Evolutionary conservation across 1,140 invertebrate genomes (phyloP).

Genomic region (Drosophila kanapiae): DNA sequence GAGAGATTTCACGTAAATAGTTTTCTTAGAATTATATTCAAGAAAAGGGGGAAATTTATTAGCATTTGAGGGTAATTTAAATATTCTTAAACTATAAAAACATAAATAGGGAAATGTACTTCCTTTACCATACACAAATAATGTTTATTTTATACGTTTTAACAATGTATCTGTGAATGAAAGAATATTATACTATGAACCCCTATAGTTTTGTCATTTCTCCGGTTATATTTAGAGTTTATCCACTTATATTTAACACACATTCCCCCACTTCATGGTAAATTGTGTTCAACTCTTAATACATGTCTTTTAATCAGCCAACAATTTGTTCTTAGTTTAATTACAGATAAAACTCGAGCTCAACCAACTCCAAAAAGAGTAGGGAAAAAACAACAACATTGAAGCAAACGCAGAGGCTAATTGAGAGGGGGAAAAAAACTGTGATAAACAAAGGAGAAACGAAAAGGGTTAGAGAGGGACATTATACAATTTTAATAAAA

Average conservation of each 20-base stretch:
- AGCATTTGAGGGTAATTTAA: no score
- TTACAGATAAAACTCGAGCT: conserved; percentile 55
- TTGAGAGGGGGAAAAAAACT: conserved; percentile 69
- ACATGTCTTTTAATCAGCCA: conserved; percentile 45
- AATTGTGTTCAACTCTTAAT: conserved; percentile 1
- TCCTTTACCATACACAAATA: no score
- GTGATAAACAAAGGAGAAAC: conserved; percentile 69
- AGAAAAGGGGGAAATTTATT: no score
- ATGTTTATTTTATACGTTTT: no score
- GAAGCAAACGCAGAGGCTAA: conserved; percentile 42
- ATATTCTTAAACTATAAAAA: no score
- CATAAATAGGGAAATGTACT: no score
- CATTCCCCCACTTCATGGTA: conserved; percentile 1
- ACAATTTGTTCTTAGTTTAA: conserved; percentile 57
- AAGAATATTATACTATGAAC: no score
- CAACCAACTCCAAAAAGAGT: conserved; percentile 1
- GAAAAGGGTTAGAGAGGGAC: conserved; percentile 39
- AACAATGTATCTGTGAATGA: no score
- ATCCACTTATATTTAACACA: conserved; percentile 5
- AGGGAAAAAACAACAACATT: conserved; percentile 8
- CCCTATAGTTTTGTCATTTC: no score
- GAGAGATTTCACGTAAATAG: background rate
- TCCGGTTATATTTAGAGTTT: background rate
- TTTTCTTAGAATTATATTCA: background rate
- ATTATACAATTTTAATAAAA: conserved; percentile 83